Conservation (phyloP, 2,113 vertebrate species). For the Cyprinodon variegatus region DNA sequence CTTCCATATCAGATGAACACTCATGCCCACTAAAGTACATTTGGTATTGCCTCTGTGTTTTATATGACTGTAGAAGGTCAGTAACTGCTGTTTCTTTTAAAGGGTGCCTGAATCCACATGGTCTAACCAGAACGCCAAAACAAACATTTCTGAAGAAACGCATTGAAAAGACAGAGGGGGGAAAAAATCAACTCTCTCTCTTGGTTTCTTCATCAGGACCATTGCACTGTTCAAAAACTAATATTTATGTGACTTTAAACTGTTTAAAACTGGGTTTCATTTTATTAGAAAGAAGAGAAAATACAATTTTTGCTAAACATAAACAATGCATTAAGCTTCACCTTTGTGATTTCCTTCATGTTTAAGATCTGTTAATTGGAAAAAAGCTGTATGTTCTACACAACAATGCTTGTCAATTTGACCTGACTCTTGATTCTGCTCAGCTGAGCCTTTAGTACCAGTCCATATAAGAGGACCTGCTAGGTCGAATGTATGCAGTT, state of each 20-base stretch:
- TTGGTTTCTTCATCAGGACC: constrained; percentile 5
- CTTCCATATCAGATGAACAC: constrained; percentile 33
- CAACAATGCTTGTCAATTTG: no score
- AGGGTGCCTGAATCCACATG: constrained; percentile 22
- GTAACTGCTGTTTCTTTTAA: constrained; percentile 6
- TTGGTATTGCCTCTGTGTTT: not conserved
- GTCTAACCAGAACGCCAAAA: constrained; percentile 13
- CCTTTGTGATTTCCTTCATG: not conserved
- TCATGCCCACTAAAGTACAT: constrained; percentile 29
- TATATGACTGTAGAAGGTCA: constrained; percentile 15
- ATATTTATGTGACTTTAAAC: constrained; percentile 26
- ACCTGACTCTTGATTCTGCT: not conserved
- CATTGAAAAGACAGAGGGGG: not conserved
- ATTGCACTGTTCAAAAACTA: constrained; percentile 21
- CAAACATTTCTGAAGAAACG: not conserved
- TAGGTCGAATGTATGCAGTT: not conserved
- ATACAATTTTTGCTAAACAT: constrained; percentile 31
- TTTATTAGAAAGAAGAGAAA: constrained; percentile 22
- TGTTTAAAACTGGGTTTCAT: constrained; percentile 30
- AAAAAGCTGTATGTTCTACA: not conserved
- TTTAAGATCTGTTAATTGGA: not conserved
- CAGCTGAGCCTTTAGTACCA: not conserved
- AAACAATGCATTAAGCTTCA: constrained; percentile 32
- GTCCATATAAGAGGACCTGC: not conserved
- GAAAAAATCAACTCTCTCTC: not conserved